Percentiles rank a stretch among this genome's conserved stretches.
phyloP scores from a whole-genome alignment of 2,113 vertebrate genomes.

The Antechinus flavipes region DNA sequence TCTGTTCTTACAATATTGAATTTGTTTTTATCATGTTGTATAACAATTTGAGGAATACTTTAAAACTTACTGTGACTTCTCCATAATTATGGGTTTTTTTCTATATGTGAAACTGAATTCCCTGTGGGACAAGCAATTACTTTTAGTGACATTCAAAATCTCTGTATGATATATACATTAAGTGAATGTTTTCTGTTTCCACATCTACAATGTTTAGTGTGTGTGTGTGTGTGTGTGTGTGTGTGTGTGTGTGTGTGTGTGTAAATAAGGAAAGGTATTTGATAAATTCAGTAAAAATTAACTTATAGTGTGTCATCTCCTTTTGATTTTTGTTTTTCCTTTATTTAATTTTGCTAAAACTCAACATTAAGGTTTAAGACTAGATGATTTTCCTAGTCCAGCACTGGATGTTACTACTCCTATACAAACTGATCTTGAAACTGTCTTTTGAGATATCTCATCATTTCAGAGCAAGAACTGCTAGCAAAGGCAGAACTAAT shows the following conservation, averaged over 20 bases:
- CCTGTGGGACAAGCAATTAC: neutral
- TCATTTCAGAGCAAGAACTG: neutral
- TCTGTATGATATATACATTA: slow-evolving; percentile 55
- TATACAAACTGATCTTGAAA: slow-evolving; percentile 65
- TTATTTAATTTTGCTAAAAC: slow-evolving; percentile 74
- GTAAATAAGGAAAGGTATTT: slow-evolving; percentile 74
- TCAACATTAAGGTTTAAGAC: slow-evolving; percentile 75
- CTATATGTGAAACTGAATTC: slow-evolving; percentile 34
- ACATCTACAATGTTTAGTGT: slow-evolving; percentile 76
- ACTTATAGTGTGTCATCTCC: slow-evolving; percentile 64
- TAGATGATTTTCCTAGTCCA: slow-evolving; percentile 12
- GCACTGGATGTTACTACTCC: slow-evolving; percentile 50
- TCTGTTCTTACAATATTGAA: neutral
- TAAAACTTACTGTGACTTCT: neutral
- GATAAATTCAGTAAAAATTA: slow-evolving; percentile 58
- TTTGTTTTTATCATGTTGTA: slow-evolving; percentile 27
- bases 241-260: slow-evolving; percentile 71
- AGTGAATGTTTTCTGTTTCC: slow-evolving; percentile 68
- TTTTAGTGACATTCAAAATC: slow-evolving; percentile 83
- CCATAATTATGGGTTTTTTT: neutral
- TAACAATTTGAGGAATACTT: neutral
- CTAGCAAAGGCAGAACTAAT: neutral
- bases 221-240: slow-evolving; percentile 78
- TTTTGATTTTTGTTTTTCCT: slow-evolving; percentile 72
- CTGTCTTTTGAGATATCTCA: neutral